Conservation (phyloP, 2,888 invertebrate genomes). For the Philereme vetulata region DNA sequence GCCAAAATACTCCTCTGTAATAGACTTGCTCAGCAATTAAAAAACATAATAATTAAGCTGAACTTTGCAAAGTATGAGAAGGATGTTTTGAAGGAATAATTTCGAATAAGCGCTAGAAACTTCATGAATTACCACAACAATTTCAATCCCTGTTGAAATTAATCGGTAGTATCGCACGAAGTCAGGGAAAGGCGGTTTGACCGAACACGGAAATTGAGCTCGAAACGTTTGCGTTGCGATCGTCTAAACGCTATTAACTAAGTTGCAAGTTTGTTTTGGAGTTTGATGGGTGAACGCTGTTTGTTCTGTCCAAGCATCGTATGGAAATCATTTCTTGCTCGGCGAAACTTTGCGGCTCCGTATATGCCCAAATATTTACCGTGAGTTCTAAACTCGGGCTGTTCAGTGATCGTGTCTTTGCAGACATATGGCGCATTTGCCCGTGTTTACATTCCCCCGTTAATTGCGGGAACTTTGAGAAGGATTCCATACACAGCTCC, state of each 20-base stretch:
- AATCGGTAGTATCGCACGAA: constrained; percentile 37
- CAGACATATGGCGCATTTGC: constrained; percentile 61
- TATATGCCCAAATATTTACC: constrained; percentile 76
- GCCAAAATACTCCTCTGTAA: too few relatives aligned
- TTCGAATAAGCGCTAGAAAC: constrained; percentile 20
- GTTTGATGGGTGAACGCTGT: constrained; percentile 76
- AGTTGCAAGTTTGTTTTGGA: constrained; percentile 75
- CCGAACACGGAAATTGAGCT: constrained; percentile 53
- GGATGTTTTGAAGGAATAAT: constrained; percentile 24
- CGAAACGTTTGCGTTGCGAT: constrained; percentile 60
- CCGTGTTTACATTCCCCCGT: constrained; percentile 51
- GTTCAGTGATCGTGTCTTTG: constrained; percentile 67
- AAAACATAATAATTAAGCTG: constrained; percentile 14
- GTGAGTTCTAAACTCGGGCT: constrained; percentile 61
- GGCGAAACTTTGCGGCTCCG: constrained; percentile 69
- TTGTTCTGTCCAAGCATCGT: constrained; percentile 67
- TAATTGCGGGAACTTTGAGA: constrained; percentile 53
- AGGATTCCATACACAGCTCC: constrained; percentile 25
- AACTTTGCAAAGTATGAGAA: constrained; percentile 9
- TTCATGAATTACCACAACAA: constrained; percentile 33
- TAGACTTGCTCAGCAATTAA: constrained; percentile 6
- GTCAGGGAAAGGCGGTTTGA: constrained; percentile 39
- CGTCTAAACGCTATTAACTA: constrained; percentile 77
- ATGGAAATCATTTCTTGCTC: constrained; percentile 80
- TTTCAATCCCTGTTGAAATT: constrained; percentile 37